Conservation (phyloP, 1,140 invertebrate species). For the Euschistus heros region DNA sequence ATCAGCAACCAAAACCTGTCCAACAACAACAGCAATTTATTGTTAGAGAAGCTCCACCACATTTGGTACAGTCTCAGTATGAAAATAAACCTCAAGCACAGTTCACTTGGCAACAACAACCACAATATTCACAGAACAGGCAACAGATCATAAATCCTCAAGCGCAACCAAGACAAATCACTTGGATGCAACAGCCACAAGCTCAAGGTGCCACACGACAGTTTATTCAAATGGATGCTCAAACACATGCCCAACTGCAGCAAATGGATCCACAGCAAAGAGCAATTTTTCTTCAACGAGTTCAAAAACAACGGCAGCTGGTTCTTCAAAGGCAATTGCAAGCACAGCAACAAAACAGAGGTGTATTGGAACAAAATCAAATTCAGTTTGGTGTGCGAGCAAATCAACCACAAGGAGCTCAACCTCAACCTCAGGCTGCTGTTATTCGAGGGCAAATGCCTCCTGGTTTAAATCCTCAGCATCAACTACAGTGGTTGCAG, state of each 20-base stretch:
- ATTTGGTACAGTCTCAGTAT: slow-evolving; percentile 20
- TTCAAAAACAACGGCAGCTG: slow-evolving; percentile 55
- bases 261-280: slow-evolving; percentile 67
- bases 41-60: slow-evolving; percentile 17
- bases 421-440: slow-evolving; percentile 30
- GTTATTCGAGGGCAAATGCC: slow-evolving; percentile 49
- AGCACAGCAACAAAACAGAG: slow-evolving; percentile 27
- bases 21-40: slow-evolving; percentile 27
- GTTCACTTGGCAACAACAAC: slow-evolving; percentile 28
- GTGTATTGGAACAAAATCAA: slow-evolving; percentile 18
- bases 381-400: slow-evolving; percentile 22
- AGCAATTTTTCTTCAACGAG: slow-evolving; percentile 61
- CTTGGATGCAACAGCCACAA: slow-evolving; percentile 34
- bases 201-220: slow-evolving; percentile 38
- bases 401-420: slow-evolving; percentile 30
- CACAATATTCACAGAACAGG: slow-evolving; percentile 20
- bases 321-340: slow-evolving; percentile 40
- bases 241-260: slow-evolving; percentile 70
- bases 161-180: slow-evolving; percentile 30
- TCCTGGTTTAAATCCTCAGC: slow-evolving; percentile 48
- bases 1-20: slow-evolving; percentile 26
- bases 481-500: slow-evolving; percentile 55
- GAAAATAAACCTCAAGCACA: slow-evolving; percentile 20
- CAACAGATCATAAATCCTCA: slow-evolving; percentile 24
- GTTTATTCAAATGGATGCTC: slow-evolving; percentile 63